Evolutionary conservation across 1,140 invertebrate species (phyloP).

Genomic region (Linepithema humile): DNA sequence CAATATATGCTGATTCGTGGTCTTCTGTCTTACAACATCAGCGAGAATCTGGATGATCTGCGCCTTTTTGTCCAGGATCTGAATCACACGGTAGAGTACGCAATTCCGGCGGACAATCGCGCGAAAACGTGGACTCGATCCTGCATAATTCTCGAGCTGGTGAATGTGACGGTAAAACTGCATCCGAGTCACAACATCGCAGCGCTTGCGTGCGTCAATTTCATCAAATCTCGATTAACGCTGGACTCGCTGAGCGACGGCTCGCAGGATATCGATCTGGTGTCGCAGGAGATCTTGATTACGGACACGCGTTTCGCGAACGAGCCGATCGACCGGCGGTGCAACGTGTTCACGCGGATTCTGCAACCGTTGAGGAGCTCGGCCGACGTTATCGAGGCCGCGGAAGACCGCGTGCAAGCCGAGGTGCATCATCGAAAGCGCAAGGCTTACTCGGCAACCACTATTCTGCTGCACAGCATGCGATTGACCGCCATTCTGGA

Average conservation of each 20-base stretch:
- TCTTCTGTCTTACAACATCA: conserved; percentile 95
- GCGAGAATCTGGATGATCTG: conserved; percentile 92
- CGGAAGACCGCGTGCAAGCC: conserved; percentile 89
- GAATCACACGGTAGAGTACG: conserved; percentile 66
- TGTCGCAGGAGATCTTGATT: conserved; percentile 96
- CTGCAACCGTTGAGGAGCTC: conserved; percentile 89
- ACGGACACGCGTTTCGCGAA: conserved; percentile 91
- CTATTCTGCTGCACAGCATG: conserved; percentile 97
- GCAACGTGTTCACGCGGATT: conserved; percentile 96
- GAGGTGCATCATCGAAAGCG: conserved; percentile 91
- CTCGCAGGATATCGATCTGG: conserved; percentile 95
- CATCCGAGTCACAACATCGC: conserved; percentile 85
- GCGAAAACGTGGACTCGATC: conserved; percentile 89
- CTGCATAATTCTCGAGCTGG: conserved; percentile 92
- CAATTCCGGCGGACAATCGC: conserved; percentile 58
- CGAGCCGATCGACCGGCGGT: conserved; percentile 88
- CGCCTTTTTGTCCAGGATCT: conserved; percentile 76
- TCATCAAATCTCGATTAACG: conserved; percentile 94
- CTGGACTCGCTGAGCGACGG: conserved; percentile 94
- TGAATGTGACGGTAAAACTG: conserved; percentile 94
- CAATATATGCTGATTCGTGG: conserved; percentile 96
- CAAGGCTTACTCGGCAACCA: conserved; percentile 91
- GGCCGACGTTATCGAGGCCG: conserved; percentile 77
- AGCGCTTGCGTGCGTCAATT: conserved; percentile 94
- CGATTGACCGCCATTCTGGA: conserved; percentile 96